Evolutionary conservation across 1,140 invertebrate species (phyloP).

Genomic region (Chironomus tepperi): DNA sequence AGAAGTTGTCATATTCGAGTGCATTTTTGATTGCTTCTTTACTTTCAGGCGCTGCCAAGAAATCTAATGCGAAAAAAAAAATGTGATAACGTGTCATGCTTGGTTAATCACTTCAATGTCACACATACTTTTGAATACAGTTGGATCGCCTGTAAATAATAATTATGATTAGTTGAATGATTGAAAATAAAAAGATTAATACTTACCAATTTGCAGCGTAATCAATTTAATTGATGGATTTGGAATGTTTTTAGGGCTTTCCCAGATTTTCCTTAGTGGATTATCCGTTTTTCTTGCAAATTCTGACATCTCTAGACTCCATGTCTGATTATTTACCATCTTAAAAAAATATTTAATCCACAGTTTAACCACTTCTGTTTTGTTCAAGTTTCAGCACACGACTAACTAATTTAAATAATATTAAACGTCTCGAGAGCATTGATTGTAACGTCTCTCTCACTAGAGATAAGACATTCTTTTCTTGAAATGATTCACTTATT

Average conservation of each 20-base stretch:
- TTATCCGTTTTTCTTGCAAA: not conserved
- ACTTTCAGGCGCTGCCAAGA: not conserved
- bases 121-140: not conserved
- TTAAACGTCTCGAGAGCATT: too few relatives aligned
- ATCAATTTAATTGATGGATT: not conserved
- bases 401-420: too few relatives aligned
- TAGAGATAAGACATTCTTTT: too few relatives aligned
- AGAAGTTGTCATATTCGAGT: constrained; percentile 11
- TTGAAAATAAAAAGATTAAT: not conserved
- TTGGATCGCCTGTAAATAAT: not conserved
- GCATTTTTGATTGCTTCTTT: constrained; percentile 24
- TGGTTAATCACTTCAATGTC: not conserved
- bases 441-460: too few relatives aligned
- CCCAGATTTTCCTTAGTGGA: constrained; percentile 10
- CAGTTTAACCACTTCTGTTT: too few relatives aligned
- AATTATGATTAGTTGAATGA: not conserved
- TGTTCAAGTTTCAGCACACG: too few relatives aligned
- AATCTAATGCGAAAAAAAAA: not conserved
- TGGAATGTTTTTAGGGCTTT: not conserved
- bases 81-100: not conserved
- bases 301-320: not conserved
- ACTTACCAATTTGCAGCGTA: not conserved
- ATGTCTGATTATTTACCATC: not conserved
- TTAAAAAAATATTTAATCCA: too few relatives aligned
- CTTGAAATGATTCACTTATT: too few relatives aligned